Evolutionary conservation across 2,113 vertebrate species (phyloP), one percentile per base, ranked within the genome.

Genomic region (Lonchura striata): DNA sequence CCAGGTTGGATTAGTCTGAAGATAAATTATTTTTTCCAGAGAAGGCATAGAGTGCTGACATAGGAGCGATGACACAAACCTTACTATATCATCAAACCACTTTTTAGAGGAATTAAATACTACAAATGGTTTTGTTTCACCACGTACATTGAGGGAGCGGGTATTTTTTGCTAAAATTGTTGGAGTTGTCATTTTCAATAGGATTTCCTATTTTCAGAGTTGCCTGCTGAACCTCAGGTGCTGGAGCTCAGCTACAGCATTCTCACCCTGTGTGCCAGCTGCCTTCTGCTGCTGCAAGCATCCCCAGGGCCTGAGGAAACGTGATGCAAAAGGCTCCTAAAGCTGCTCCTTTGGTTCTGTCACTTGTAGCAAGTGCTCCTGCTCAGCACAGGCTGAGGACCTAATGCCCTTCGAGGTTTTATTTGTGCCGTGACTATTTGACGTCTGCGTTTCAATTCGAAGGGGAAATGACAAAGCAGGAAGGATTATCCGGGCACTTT

Each of bases 1-100:
- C 86, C 64, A 21, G 27, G 35, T 63, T 95, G 39, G 87, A 97
- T 95, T 95, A 93, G 56, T 90, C 75, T 96, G 81, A 90, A 94
- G 70, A 56, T 14, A 87, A 91, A 54, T 61, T 94, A 44, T 80
- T 93, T 96, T 95, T 94, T 61, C 59, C 75, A 77, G 88, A 63
- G 30, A 63, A 95, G 52, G 44, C n/a, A 6, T 69, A 65, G 86
- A 72, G 66, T 81, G 57, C 74, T 95, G 10, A 52, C 42, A 27
- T 56, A 41, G 63, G n/a, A 93, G 59, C 90, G 61, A 23, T 54
- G 35, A 69, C 59, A 61, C 70, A 96, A 96, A 92, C 47, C 15
- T 88, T 94, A 76, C 59, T 59, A 27, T 49, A 52, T 54, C 8
- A 41, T 65, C 72, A 59, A 56, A 86, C 44, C 69, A 4, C 28